Evolutionary conservation across 2,888 invertebrate species (phyloP).

Genomic region (Malacosoma neustria): DNA sequence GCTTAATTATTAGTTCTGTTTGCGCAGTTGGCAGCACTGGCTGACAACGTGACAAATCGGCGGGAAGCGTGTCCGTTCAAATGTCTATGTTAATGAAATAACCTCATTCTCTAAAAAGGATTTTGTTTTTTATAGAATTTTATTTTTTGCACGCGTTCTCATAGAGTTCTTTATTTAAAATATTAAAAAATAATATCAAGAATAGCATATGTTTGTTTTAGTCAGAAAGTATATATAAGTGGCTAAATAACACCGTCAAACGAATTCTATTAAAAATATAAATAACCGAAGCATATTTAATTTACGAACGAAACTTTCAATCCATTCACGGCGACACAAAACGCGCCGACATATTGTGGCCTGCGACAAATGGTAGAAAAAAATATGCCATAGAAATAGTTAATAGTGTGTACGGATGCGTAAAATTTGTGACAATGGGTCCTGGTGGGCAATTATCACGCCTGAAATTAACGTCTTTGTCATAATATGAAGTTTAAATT

Average conservation of each 20-base stretch:
- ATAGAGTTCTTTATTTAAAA: no score
- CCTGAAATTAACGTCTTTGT: conserved; percentile 61
- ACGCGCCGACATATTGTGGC: conserved; percentile 45
- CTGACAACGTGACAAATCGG: conserved; percentile 46
- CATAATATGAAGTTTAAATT: conserved; percentile 28
- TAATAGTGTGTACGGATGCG: conserved; percentile 63
- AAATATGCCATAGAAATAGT: conserved; percentile 42
- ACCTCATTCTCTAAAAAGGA: background rate
- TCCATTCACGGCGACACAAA: conserved; percentile 22
- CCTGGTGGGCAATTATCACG: conserved; percentile 58
- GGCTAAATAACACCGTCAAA: no score
- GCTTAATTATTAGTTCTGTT: conserved; percentile 39
- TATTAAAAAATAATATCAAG: no score
- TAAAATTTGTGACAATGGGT: conserved; percentile 60
- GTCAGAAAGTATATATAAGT: no score
- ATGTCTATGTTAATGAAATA: conserved; percentile 1
- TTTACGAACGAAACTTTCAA: background rate
- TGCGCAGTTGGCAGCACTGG: conserved; percentile 55
- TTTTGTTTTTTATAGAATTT: no score
- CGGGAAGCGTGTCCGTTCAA: conserved; percentile 17
- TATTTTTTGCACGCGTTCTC: no score
- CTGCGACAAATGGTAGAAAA: conserved; percentile 46
- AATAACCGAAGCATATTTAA: background rate
- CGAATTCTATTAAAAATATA: background rate
- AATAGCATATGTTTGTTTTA: no score